These are phyloP conservation scores for Menura novaehollandiae DNA, from an alignment of 2,113 vertebrate species.

Conservation along the genomic window DNA sequence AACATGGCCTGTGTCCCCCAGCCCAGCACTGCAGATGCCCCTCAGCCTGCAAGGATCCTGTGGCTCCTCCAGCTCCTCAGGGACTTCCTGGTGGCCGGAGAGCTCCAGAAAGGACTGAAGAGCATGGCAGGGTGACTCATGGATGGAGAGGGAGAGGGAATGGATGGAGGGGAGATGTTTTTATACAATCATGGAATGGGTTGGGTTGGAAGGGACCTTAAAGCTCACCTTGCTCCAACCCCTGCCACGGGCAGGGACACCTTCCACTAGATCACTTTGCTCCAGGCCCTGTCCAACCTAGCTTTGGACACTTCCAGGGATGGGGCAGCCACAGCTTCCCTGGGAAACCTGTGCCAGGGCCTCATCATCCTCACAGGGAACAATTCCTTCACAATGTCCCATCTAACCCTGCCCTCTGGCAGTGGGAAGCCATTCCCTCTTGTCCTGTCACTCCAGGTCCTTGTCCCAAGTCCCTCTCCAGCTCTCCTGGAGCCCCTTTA, in stretches of 20 bases:
- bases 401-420: not conserved
- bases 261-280: not conserved
- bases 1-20: not conserved
- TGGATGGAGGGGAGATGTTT: not conserved
- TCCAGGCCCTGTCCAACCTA: not conserved
- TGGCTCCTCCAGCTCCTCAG: rapidly evolving
- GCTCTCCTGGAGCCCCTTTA: not conserved
- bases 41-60: not conserved
- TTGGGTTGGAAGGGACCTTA: not conserved
- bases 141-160: not conserved
- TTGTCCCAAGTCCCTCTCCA: not conserved
- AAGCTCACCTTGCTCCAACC: not conserved
- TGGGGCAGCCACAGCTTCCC: not conserved
- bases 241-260: not conserved
- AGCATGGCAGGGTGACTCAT: not conserved
- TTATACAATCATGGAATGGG: not conserved
- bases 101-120: not conserved
- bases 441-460: not conserved
- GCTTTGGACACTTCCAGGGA: not conserved
- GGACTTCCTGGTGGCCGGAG: not conserved
- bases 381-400: not conserved
- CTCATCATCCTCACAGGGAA: not conserved
- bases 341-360: not conserved
- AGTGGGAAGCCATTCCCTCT: not conserved
- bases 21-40: not conserved